Base-by-base conservation (phyloP, 2,888 invertebrate species). In the Macrosoma leucophasiata region DNA sequence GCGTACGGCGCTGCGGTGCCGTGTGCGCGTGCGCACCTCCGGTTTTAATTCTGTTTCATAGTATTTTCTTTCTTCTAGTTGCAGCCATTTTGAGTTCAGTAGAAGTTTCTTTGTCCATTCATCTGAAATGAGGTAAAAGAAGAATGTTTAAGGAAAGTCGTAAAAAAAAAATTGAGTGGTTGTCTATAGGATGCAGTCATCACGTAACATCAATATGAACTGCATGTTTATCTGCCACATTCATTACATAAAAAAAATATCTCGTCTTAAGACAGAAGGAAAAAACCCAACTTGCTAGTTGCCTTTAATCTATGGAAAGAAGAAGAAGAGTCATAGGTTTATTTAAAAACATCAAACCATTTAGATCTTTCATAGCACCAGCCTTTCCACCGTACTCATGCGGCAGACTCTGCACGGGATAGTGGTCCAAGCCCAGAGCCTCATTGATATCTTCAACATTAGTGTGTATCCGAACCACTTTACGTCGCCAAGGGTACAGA, bases 331-430 rank as follows among this genome's bases (percentile, higher is more conserved):
- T n/a, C n/a, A n/a, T n/a, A n/a, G n/a, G n/a, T n/a, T n/a, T n/a
- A n/a, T n/a, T n/a, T n/a, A n/a, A n/a, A n/a, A n/a, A n/a, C n/a
- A n/a, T n/a, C n/a, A n/a, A n/a, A 90, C 91, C 89, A 62, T 91
- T 91, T 27, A 93, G 87, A 47, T 89, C 89, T 24, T 89, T 86
- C 55, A 92, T 85, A 32, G 89, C 88, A 0, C 93, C 94, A 44
- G 91, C 91, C 29, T 88, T 87, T 8, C 95, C 95, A 0, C 94
- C 95, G 57, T 94, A 95, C 57, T 95, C 95, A 43, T 87, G 86
- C 0, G 95, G 95, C 30, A 95, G 69, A 13, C 92, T 87, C 18
- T 92, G 92, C 30, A 86, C 85, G 0, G 93, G 92, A 30, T 92
- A 87, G 46, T 87, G 87, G 50, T 93, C 89, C 45, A 90, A 41